Evolutionary conservation across 2,888 invertebrate species (phyloP).

Genomic region (Drosophila fulvimacula): DNA sequence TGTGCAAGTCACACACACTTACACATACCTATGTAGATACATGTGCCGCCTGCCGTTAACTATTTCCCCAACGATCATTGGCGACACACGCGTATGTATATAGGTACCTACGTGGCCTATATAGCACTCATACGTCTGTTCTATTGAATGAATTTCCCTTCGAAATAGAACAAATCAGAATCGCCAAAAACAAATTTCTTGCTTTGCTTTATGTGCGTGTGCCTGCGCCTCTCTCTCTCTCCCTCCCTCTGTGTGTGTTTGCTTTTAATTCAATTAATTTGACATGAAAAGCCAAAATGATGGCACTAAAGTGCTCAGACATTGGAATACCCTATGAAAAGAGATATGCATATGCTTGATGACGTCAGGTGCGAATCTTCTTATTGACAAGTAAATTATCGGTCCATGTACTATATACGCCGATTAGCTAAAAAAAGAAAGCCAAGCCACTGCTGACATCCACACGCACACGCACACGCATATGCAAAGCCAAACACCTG

Average conservation of each 20-base stretch:
- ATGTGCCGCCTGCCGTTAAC: constrained; percentile 9
- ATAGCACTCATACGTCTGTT: constrained; percentile 2
- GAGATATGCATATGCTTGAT: not conserved
- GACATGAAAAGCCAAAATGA: constrained; percentile 23
- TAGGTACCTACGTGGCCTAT: not conserved
- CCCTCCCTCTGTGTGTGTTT: constrained; percentile 27
- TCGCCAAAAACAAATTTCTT: constrained; percentile 12
- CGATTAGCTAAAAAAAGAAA: not conserved
- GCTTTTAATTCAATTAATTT: constrained; percentile 72
- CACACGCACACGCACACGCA: not conserved
- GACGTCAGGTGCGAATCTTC: not conserved
- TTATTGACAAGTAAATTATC: constrained; percentile 1
- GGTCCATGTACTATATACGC: not conserved
- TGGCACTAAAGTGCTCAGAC: constrained; percentile 15
- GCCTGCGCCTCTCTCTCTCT: not conserved
- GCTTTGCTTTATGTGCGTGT: constrained; percentile 4
- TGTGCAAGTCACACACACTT: not conserved
- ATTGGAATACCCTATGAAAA: not conserved
- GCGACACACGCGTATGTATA: constrained; percentile 4
- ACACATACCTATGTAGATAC: not conserved
- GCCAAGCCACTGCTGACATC: not conserved
- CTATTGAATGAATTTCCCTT: constrained; percentile 43
- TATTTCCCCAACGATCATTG: constrained; percentile 42
- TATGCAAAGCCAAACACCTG: not conserved
- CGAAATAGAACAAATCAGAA: constrained; percentile 20